Evolutionary conservation across 2,888 invertebrate genomes (phyloP), one percentile per base, ranked within the genome.

Genomic region (Cepaea hortensis): DNA sequence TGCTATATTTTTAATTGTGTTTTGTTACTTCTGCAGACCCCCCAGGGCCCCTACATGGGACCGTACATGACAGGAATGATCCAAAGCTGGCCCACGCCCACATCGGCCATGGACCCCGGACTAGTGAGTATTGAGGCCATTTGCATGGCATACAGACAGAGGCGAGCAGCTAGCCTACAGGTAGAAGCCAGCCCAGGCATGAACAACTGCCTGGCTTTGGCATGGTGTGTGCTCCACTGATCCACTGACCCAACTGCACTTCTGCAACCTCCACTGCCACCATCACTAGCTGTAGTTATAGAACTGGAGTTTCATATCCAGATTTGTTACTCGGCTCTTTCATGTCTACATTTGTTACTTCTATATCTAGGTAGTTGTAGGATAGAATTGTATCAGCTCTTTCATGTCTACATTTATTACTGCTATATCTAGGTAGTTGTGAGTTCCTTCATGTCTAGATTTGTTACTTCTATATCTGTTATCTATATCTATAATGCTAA

Each of bases 81-180:
- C 23, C 87, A 84, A 50, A 65, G 82, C 23, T 87, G 87, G 87
- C 84, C 77, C 15, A 73, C 65, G n/a, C 68, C 83, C 9, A 75
- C 86, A 20, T 61, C 80, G 13, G 80, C 84, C 3, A 79, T 87
- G 84, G 87, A 84, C 20, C 84, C 87, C 7, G 87, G 87, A 77
- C 23, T 87, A 70, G 87, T 87, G 87, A 87, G 87, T 87, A 87
- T 87, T 75, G 87, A 87, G 84, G 87, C 87, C 87, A 87, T 87
- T 81, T 87, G 87, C 81, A 81, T 87, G 87, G 87, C 87, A 61
- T 84, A 87, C 87, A 80, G 87, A 48, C 87, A 87, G 84, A 84
- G 87, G 80, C 77, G 87, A 84, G 82, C 86, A 68, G 86, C 82
- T 46, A 86, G 86, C 77, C 86, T 82, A 82, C 86, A 86, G 86